Conservation (phyloP, 2,888 invertebrate species). For the Coelopa pilipes region DNA sequence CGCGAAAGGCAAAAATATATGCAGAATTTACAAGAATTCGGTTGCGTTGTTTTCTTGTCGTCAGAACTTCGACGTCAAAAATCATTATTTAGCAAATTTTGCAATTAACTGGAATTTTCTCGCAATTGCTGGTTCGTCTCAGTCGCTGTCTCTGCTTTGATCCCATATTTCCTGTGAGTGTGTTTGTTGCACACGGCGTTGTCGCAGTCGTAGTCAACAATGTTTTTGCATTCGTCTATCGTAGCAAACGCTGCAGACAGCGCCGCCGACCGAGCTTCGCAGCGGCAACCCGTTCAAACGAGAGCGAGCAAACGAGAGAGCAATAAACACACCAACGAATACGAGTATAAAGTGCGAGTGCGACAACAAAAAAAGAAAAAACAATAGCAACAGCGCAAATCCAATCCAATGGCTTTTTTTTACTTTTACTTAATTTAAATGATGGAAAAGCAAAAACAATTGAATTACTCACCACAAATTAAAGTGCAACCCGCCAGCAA, state of each 20-base stretch:
- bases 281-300: constrained; percentile 2
- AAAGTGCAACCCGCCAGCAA: constrained; percentile 48
- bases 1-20: constrained; percentile 32
- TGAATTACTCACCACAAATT: constrained; percentile 51
- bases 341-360: not conserved
- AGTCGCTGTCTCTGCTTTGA: not conserved
- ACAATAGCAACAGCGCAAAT: constrained; percentile 24
- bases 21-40: constrained; percentile 25
- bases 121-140: not conserved
- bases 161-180: not conserved
- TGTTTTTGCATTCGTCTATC: not conserved
- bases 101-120: constrained; percentile 13
- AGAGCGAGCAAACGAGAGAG: constrained; percentile 6
- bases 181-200: not conserved
- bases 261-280: not conserved
- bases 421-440: not conserved
- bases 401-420: not conserved
- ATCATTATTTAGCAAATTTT: not conserved
- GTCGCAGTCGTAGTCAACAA: not conserved
- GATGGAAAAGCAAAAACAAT: constrained; percentile 9
- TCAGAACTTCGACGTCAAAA: not conserved
- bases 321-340: not conserved
- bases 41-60: not conserved
- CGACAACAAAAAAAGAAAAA: not conserved
- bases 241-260: not conserved